A percentile compares a stretch with the other conserved stretches of the same genome.
These are phyloP conservation scores for Caenorhabditis sp. DNA, from an alignment of 2,888 invertebrate species.

Conservation along the genomic window DNA sequence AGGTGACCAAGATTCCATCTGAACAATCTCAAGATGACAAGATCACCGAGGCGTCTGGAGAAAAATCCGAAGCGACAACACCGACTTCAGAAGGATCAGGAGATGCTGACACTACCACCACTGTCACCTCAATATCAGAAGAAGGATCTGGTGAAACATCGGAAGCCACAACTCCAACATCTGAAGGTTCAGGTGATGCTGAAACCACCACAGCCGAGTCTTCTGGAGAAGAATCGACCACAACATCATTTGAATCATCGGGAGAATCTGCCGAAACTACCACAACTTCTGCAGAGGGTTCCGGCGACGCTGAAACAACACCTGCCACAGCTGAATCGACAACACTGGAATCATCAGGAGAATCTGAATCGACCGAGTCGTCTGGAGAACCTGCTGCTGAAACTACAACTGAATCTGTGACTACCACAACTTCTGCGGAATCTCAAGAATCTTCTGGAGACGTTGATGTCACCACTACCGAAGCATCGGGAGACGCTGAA, in stretches of 20 bases:
- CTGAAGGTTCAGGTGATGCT: no score
- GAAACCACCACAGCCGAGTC: no score
- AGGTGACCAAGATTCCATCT: not conserved
- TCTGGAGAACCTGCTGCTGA: constrained; percentile 20
- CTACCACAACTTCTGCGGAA: not conserved
- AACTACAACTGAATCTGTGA: constrained; percentile 5
- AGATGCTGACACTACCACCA: constrained; percentile 18
- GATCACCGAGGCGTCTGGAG: constrained; percentile 9
- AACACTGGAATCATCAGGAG: constrained; percentile 4
- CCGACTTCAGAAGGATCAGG: constrained; percentile 8
- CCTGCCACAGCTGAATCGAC: not conserved
- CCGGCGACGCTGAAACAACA: constrained; percentile 5
- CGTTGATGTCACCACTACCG: constrained; percentile 5
- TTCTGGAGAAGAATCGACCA: constrained; percentile 19
- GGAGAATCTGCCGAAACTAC: no score
- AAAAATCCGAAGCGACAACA: constrained; percentile 14
- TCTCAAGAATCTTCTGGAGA: constrained; percentile 3
- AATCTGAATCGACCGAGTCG: constrained; percentile 6
- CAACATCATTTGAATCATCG: constrained; percentile 3
- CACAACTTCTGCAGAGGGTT: no score
- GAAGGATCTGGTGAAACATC: constrained; percentile 5
- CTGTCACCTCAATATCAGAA: constrained; percentile 4
- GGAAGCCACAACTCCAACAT: not conserved
- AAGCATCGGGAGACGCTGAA: constrained; percentile 19
- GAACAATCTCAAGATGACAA: constrained; percentile 5